Evolutionary conservation across 2,113 vertebrate species (phyloP).

Genomic region (Poeciliopsis turrubarensis): DNA sequence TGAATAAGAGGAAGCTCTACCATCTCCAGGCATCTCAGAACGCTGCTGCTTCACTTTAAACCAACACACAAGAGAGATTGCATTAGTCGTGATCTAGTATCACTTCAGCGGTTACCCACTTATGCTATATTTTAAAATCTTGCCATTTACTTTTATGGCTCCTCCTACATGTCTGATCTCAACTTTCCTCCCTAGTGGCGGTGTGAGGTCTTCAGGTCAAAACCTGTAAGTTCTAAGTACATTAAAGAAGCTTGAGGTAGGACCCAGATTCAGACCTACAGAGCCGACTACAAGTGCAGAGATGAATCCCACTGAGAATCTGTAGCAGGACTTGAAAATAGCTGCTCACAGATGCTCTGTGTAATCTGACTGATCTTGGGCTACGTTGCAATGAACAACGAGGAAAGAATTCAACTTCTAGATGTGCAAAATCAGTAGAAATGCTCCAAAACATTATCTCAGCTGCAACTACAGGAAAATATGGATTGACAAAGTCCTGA

Average conservation of each 20-base stretch:
- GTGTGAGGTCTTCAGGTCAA: no score
- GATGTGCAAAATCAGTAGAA: not conserved
- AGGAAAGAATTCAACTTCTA: not conserved
- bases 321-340: no score
- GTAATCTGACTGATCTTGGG: no score
- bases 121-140: no score
- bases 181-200: no score
- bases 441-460: not conserved
- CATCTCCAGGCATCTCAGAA: not conserved
- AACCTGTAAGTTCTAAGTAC: no score
- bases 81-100: not conserved
- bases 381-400: not conserved
- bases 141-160: no score
- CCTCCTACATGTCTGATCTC: no score
- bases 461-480: not conserved
- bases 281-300: not conserved
- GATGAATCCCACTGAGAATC: not conserved
- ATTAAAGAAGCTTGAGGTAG: no score
- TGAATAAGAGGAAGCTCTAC: not conserved
- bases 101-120: no score
- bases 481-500: not conserved
- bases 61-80: not conserved
- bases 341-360: not conserved
- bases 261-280: not conserved
- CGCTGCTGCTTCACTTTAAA: not conserved